Base-by-base conservation (phyloP, 2,797 vertebrate species). In the Hozukius guyotensis region DNA sequence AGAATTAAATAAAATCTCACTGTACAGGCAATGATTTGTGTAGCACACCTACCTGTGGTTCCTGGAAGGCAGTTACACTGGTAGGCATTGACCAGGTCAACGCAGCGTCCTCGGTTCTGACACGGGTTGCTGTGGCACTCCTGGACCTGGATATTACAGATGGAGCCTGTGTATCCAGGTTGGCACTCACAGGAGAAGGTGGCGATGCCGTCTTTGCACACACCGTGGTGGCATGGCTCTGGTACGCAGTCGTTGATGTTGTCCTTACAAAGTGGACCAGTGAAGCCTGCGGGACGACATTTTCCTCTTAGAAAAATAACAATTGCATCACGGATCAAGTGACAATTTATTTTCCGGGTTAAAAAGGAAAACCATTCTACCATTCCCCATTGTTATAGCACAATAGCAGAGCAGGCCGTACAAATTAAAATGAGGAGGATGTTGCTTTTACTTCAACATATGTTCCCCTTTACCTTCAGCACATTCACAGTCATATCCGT, bases 71-170 rank as follows among this genome's bases (percentile, higher is more conserved):
- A 99, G 93, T 96, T 96, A 81, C 98, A 99, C 72, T 97, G 96
- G 93, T 98, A 99, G 72, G 95, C 94, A 2, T 98, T 98, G 61
- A 98, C 97, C 49, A 96, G 94, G 90, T 99, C 97, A 0, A 98
- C 93, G 89, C 98, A 99, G 86, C 95, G 97, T 11, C 97, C 98
- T 20, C 96, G 94, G n/a, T 98, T 97, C 77, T 97, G 95, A 89
- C 98, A 99, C 0, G 98, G 98, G 84, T 96, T 96, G 93, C 98
- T 99, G 84, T 96, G 93, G 83, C 98, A 99, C 83, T 99, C 98
- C 0, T 97, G 93, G 25, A 99, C 95, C 93, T 97, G 97, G 91
- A 96, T 95, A 0, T 96, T 97, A 90, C 98, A 99, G 80, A 97
- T 97, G 85, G 94, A 93, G 1, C 98, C 98, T 24, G 96, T 97